Evolutionary conservation across 2,888 invertebrate genomes (phyloP), one percentile per base, ranked within the genome.

Genomic region (Pollenia griseotomentosa): DNA sequence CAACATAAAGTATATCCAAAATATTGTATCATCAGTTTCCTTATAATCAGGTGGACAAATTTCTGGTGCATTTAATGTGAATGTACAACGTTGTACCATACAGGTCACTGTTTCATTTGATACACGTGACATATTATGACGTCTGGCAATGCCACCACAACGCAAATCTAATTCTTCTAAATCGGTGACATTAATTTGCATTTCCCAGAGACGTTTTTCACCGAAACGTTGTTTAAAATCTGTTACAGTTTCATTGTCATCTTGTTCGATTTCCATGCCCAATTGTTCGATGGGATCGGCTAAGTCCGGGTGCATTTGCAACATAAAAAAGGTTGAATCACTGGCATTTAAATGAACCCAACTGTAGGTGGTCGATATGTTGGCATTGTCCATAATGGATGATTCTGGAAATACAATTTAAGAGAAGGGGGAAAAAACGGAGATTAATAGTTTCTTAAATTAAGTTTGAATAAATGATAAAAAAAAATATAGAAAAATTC

Each of bases 1-100:
- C 86, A 98, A 91, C 77, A 96, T 93, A 92, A 98, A 97, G 92
- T 98, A 98, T 85, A 96, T 95, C 95, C 97, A 97, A 92, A 98
- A 98, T 2, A 96, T 95, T 89, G 95, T 95, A 90, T 96, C 96
- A 88, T 96, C 96, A 81, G 96, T 96, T 91, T 96, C 96, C 92
- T 96, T 96, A 91, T 96, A 97, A 93, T 97, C 96, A 16, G 97
- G 96, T 65, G 97, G 97, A 90, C 97, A 97, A 87, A 96, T 95
- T 92, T 96, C 96, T 23, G 96, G 96, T 11, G 96, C 97, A 90
- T 96, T 96, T 90, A 94, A 94, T 93, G 96, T 95, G 91, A 97
- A 97, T 87, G 95, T 95, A 92, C 97, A 97, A 91, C 96, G 96
- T 91, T 97, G 96, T 70, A 97, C 95, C 95, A 97, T 96, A 90